Percentiles rank a stretch among this genome's conserved stretches.
These are phyloP conservation scores for Laupala kohalensis DNA, from an alignment of 1,140 invertebrate genomes.

Conservation along the genomic window DNA sequence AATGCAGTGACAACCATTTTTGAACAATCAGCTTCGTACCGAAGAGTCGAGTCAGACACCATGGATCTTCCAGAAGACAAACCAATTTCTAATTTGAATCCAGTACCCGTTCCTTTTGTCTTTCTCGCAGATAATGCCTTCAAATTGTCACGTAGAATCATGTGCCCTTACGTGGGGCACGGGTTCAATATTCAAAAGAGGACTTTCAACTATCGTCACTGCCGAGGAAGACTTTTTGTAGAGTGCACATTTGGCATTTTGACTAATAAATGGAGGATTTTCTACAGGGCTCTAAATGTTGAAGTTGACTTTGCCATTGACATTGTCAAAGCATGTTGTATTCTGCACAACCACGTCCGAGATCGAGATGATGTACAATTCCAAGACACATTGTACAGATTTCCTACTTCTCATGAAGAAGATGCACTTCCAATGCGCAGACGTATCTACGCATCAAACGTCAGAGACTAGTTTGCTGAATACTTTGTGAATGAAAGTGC, in stretches of 20 bases:
- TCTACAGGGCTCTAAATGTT: constrained; percentile 22
- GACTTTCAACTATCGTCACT: constrained; percentile 22
- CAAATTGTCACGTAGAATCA: constrained; percentile 43
- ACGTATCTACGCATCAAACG: no score
- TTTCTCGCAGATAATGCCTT: constrained; percentile 5
- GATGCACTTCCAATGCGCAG: no score
- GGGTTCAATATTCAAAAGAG: constrained; percentile 14
- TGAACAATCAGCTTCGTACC: no score
- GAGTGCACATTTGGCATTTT: constrained; percentile 22
- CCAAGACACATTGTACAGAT: constrained; percentile 17
- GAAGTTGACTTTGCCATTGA: constrained; percentile 16
- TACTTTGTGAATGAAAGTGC: no score
- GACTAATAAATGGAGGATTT: constrained; percentile 21
- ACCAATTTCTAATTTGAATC: no score
- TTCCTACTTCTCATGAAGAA: no score
- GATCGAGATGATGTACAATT: constrained; percentile 16
- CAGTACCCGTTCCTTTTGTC: no score
- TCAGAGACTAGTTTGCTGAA: no score
- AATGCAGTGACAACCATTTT: no score
- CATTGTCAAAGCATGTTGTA: constrained; percentile 20
- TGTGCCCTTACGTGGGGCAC: constrained; percentile 9
- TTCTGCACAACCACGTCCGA: constrained; percentile 22
- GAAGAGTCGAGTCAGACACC: no score
- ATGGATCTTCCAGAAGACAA: no score
- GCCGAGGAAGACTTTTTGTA: constrained; percentile 20